phyloP scores from a whole-genome alignment of 2,113 vertebrate species.

The Poecile atricapillus region DNA sequence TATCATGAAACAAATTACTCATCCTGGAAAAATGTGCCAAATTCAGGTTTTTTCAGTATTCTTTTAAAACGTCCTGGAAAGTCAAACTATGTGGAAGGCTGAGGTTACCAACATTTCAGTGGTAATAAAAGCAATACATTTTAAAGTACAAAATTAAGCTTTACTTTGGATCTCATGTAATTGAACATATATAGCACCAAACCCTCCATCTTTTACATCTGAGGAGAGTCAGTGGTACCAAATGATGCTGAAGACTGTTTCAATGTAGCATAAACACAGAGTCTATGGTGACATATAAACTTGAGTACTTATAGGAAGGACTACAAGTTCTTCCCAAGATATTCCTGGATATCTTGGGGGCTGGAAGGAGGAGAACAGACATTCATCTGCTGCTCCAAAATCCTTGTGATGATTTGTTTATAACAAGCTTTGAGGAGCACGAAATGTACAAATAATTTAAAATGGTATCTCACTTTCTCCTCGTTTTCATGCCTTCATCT shows the following conservation, averaged over 20 bases:
- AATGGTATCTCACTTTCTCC: background rate
- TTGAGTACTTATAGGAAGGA: background rate
- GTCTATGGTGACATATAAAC: background rate
- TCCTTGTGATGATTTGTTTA: background rate
- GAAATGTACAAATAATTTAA: background rate
- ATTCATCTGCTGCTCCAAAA: background rate
- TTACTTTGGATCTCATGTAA: background rate
- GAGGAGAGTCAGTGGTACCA: background rate
- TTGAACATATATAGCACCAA: background rate
- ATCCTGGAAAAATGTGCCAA: background rate
- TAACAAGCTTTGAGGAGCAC: background rate
- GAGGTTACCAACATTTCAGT: background rate
- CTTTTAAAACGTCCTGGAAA: background rate
- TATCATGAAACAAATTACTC: background rate
- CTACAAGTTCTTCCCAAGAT: background rate
- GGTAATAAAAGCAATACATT: background rate
- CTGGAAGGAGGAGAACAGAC: background rate
- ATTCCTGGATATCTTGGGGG: background rate
- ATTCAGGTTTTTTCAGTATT: background rate
- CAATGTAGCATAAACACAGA: background rate
- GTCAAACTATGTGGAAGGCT: rapidly evolving
- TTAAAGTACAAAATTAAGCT: background rate
- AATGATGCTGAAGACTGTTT: background rate
- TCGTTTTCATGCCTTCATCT: background rate
- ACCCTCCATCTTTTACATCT: background rate